Conservation (phyloP, 1,140 invertebrate genomes). For the Leucophenga varia region DNA sequence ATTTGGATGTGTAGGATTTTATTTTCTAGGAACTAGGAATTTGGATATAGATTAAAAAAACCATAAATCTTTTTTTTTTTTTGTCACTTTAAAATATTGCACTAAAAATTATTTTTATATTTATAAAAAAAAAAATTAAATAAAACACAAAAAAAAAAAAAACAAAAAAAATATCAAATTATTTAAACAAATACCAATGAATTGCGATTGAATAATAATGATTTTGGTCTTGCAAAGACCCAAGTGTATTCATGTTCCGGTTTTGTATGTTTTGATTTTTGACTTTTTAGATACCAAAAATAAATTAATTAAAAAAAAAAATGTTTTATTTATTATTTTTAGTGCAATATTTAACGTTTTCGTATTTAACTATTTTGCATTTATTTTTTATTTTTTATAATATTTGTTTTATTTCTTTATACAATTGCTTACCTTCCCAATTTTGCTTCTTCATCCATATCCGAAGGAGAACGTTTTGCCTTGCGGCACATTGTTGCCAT, state of each 20-base stretch:
- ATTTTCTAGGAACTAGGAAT: neutral
- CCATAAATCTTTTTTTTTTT: neutral
- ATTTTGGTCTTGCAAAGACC: conserved; percentile 53
- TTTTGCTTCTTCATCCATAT: conserved; percentile 73
- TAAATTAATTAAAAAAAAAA: conserved; percentile 11
- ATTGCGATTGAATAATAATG: conserved; percentile 49
- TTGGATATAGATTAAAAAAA: neutral
- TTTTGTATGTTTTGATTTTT: conserved; percentile 26
- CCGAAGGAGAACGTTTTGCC: conserved; percentile 56
- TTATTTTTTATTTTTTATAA: neutral
- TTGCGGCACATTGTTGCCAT: conserved; percentile 71
- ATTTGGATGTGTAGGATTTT: no score
- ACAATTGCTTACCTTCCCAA: conserved; percentile 70
- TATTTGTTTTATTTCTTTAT: neutral
- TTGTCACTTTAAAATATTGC: conserved; percentile 34
- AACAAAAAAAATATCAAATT: no score
- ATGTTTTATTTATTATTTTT: conserved; percentile 31
- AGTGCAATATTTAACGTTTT: conserved; percentile 56
- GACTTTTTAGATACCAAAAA: conserved; percentile 25
- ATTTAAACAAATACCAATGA: conserved; percentile 46
- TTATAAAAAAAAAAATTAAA: neutral
- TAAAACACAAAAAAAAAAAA: neutral
- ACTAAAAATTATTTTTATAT: conserved; percentile 37
- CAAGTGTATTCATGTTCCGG: conserved; percentile 53
- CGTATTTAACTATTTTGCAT: no score